phyloP scores from a whole-genome alignment of 2,797 vertebrate species.

The Nyctalus aviator region DNA sequence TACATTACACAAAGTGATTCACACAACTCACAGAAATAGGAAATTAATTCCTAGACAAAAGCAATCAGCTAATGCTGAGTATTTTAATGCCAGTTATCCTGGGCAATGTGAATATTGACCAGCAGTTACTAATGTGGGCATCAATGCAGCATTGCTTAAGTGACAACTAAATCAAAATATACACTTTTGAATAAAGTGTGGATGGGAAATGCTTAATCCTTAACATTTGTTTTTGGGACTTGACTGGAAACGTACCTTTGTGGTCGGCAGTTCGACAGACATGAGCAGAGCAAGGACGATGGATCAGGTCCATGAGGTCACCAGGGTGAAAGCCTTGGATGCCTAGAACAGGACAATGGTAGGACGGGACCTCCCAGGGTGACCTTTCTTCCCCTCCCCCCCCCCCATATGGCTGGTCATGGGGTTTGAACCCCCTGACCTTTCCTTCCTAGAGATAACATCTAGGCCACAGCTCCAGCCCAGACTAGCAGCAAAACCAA shows the following conservation, averaged over 20 bases:
- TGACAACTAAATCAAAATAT: slow-evolving; percentile 46
- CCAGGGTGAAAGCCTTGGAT: too few species aligned
- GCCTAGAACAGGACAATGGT: too few species aligned
- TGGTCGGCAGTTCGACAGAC: too few species aligned
- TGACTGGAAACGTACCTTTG: slow-evolving; percentile 37
- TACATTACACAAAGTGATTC: slow-evolving; percentile 24
- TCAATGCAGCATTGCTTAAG: slow-evolving; percentile 13
- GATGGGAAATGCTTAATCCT: slow-evolving; percentile 60
- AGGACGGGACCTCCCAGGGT: too few species aligned
- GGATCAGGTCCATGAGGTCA: too few species aligned
- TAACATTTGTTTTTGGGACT: slow-evolving; percentile 51
- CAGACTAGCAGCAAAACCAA: too few species aligned
- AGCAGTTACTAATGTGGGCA: not conserved
- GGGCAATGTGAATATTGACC: slow-evolving; percentile 17
- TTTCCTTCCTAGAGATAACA: too few species aligned
- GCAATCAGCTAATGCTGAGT: slow-evolving; percentile 52
- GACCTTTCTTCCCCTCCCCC: too few species aligned
- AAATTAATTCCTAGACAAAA: slow-evolving; percentile 54
- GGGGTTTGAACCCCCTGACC: too few species aligned
- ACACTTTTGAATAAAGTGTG: slow-evolving; percentile 27
- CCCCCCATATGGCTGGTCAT: too few species aligned
- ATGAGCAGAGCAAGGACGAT: too few species aligned
- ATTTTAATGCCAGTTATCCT: slow-evolving; percentile 52
- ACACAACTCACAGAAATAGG: slow-evolving; percentile 6
- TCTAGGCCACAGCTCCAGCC: too few species aligned